A percentile compares a stretch with the other conserved stretches of the same genome.
These are phyloP conservation scores for Netelia virgata DNA, from an alignment of 2,888 invertebrate species.

Conservation along the genomic window DNA sequence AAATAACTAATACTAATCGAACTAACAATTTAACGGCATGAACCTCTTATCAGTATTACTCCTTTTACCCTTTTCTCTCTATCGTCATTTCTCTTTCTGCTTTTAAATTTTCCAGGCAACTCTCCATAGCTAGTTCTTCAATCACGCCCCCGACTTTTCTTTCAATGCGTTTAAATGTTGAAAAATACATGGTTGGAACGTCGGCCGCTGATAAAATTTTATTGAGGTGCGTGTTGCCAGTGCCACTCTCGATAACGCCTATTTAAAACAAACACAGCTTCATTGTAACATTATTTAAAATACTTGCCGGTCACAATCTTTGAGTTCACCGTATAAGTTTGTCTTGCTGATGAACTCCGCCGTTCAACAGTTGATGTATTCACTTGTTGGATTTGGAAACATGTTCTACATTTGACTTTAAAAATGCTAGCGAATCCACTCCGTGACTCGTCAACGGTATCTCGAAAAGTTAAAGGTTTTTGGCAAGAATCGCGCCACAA, in stretches of 20 bases:
- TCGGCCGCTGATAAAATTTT: background rate
- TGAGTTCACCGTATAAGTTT: conserved; percentile 44
- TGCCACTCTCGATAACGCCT: conserved; percentile 32
- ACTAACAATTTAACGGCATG: background rate
- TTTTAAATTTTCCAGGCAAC: background rate
- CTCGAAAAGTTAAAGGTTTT: conserved; percentile 11
- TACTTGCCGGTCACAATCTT: conserved; percentile 36
- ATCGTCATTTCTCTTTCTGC: conserved; percentile 7
- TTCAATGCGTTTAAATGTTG: background rate
- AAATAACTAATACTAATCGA: background rate
- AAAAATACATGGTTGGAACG: background rate
- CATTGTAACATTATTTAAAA: conserved; percentile 5
- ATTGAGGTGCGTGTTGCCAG: conserved; percentile 29
- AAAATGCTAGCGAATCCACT: conserved; percentile 35
- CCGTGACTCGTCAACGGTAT: conserved; percentile 21
- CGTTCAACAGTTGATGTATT: conserved; percentile 22
- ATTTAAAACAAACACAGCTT: conserved; percentile 8
- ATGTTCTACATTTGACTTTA: conserved; percentile 31
- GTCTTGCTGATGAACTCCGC: conserved; percentile 19
- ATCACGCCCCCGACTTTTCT: background rate
- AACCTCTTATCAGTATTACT: conserved; percentile 1
- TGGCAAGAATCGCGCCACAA: conserved; percentile 35
- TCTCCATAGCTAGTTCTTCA: conserved; percentile 1
- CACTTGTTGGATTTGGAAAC: conserved; percentile 23
- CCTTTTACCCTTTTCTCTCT: conserved; percentile 1